Conservation (phyloP, 2,888 invertebrate species). For the Callosobruchus maculatus region DNA sequence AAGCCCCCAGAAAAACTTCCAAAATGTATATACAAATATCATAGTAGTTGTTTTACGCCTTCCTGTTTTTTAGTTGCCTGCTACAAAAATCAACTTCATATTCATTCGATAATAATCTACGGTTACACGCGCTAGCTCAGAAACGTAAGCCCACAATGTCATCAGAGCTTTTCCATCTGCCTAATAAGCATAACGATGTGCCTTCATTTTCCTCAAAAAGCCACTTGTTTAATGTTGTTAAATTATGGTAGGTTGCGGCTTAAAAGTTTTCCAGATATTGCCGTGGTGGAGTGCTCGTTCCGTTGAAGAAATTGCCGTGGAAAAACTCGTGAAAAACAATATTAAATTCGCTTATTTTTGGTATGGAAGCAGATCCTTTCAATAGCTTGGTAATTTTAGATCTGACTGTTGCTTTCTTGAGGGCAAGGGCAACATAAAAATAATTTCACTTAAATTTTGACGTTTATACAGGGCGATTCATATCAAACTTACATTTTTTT, state of each 20-base stretch:
- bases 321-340: slow-evolving; percentile 12
- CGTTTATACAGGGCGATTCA: too few relatives aligned
- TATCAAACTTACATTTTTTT: too few relatives aligned
- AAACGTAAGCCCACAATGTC: neutral
- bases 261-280: slow-evolving; percentile 30
- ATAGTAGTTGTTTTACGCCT: too few relatives aligned
- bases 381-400: neutral
- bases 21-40: too few relatives aligned
- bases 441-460: too few relatives aligned
- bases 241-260: slow-evolving; percentile 31
- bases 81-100: too few relatives aligned
- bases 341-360: slow-evolving; percentile 18
- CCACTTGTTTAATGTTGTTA: slow-evolving; percentile 36
- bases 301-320: slow-evolving; percentile 13
- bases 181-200: slow-evolving; percentile 44
- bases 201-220: slow-evolving; percentile 34
- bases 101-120: neutral
- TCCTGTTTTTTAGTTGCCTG: too few relatives aligned
- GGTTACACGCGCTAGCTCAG: neutral
- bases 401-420: too few relatives aligned
- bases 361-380: neutral
- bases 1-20: too few relatives aligned
- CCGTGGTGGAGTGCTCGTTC: slow-evolving; percentile 8
- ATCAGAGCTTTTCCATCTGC: slow-evolving; percentile 31
- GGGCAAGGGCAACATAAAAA: too few relatives aligned